Conservation (phyloP, 2,797 vertebrate species). For the Protosalanx chinensis region DNA sequence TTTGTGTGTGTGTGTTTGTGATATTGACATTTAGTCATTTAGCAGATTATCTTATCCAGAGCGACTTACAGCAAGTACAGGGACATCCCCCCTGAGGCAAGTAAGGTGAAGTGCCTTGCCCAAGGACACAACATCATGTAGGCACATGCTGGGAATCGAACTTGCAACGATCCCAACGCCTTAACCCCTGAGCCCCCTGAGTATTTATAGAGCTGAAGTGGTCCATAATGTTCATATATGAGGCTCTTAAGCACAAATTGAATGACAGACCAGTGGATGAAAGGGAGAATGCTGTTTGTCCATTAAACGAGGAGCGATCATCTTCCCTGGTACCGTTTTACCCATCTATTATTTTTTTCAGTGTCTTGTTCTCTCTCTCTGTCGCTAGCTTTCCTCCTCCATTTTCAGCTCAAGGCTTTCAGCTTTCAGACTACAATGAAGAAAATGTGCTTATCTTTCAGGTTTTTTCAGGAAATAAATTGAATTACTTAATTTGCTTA, state of each 20-base stretch:
- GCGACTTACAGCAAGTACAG: too few relatives aligned
- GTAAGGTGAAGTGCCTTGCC: too few relatives aligned
- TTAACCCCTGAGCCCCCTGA: too few relatives aligned
- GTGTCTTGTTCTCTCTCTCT: conserved; percentile 37
- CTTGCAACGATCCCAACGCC: too few relatives aligned
- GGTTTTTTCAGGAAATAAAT: neutral
- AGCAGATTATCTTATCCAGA: too few relatives aligned
- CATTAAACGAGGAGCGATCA: conserved; percentile 37
- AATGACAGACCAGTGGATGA: conserved; percentile 37
- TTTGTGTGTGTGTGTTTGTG: neutral
- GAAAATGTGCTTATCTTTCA: too few relatives aligned
- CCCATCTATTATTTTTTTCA: conserved; percentile 22
- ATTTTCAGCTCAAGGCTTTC: conserved; percentile 4
- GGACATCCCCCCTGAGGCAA: too few relatives aligned
- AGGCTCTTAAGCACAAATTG: conserved; percentile 32
- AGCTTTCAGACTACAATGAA: too few relatives aligned
- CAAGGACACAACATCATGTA: too few relatives aligned
- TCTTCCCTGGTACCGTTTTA: conserved; percentile 17
- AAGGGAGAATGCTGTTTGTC: conserved; percentile 25
- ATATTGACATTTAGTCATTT: too few relatives aligned
- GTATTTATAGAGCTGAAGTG: neutral
- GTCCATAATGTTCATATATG: neutral
- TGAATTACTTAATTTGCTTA: too few relatives aligned
- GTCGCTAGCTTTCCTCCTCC: conserved; percentile 27
- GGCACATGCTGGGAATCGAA: too few relatives aligned